phyloP scores from a whole-genome alignment of 2,797 vertebrate genomes.

The Sebastes trivittatus region DNA sequence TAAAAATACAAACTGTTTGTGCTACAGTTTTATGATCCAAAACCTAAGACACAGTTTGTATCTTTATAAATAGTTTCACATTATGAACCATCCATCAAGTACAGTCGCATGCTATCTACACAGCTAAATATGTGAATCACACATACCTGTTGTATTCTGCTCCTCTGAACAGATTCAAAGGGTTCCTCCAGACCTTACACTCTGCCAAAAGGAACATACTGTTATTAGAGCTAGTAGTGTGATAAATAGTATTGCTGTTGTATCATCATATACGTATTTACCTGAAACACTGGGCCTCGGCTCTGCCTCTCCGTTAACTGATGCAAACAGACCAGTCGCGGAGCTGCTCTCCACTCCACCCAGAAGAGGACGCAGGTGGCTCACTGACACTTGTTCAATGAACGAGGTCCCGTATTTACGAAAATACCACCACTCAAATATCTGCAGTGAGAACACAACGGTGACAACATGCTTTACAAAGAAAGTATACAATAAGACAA shows the following conservation, averaged over 20 bases:
- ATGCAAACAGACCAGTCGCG: constrained; percentile 86
- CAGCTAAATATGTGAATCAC: not conserved
- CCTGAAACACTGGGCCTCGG: constrained; percentile 92
- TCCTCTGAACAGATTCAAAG: constrained; percentile 97
- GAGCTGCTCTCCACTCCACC: constrained; percentile 90
- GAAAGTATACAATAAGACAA: not conserved
- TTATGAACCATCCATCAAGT: not conserved
- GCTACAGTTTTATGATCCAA: not conserved
- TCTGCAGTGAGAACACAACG: constrained; percentile 72
- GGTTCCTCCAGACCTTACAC: constrained; percentile 99
- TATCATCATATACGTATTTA: not conserved
- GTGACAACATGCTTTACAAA: not conserved
- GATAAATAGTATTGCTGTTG: not conserved
- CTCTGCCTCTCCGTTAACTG: constrained; percentile 87
- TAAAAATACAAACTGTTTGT: not conserved
- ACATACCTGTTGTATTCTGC: constrained; percentile 97
- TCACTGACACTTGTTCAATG: constrained; percentile 99
- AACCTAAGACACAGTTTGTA: not conserved
- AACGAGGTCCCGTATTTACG: constrained; percentile 97
- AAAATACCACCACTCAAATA: constrained; percentile 99
- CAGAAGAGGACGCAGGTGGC: constrained; percentile 93
- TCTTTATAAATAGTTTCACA: not conserved
- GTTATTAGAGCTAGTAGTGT: not conserved
- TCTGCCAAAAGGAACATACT: constrained; percentile 79
- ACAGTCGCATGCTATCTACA: not conserved